Evolutionary conservation across 2,113 vertebrate genomes (phyloP).

Genomic region (Phalacrocorax aristotelis): DNA sequence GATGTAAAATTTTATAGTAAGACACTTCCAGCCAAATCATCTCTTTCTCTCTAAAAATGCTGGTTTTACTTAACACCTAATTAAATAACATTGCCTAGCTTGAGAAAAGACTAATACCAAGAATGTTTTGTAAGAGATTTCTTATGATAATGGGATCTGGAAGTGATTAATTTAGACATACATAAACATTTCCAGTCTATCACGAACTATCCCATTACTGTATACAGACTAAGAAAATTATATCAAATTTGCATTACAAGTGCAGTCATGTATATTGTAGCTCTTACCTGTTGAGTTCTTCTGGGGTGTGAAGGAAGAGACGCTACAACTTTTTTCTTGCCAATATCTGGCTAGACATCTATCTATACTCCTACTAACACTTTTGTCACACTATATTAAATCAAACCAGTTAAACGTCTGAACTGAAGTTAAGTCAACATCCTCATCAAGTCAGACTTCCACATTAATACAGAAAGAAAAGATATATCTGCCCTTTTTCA

Average conservation of each 20-base stretch:
- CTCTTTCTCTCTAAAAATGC: constrained; percentile 4
- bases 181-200: constrained; percentile 29
- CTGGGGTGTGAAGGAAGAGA: not conserved
- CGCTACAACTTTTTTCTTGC: not conserved
- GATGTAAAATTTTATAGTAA: not conserved
- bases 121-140: constrained; percentile 7
- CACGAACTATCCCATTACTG: not conserved
- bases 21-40: not conserved
- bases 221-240: constrained; percentile 22
- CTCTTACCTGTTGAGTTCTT: not conserved
- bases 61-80: constrained; percentile 3
- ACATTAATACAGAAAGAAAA: not conserved
- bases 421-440: not conserved
- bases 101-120: constrained; percentile 18
- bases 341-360: not conserved
- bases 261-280: not conserved
- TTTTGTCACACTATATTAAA: not conserved
- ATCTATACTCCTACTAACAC: not conserved
- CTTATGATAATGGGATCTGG: not conserved
- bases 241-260: not conserved
- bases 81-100: not conserved
- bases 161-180: constrained; percentile 24
- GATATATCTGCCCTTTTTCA: not conserved
- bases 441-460: not conserved
- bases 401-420: not conserved